Conservation (phyloP, 2,888 invertebrate genomes). For the Papilio demoleus region DNA sequence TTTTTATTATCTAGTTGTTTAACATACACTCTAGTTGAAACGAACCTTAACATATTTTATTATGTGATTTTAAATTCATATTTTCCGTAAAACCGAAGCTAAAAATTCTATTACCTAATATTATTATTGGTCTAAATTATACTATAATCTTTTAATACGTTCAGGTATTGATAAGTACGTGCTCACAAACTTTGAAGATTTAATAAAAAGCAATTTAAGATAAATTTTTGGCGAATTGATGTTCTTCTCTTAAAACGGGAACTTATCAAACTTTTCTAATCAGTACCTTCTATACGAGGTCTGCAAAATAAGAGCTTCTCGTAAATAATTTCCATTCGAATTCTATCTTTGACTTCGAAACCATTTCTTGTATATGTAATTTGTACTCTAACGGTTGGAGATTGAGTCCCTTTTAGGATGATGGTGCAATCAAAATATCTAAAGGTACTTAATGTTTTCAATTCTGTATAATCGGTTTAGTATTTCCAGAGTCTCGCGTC, state of each 20-base stretch:
- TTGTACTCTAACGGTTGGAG: slow-evolving; percentile 55
- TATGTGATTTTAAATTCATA: too few species aligned
- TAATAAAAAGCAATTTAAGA: slow-evolving; percentile 61
- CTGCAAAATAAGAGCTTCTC: slow-evolving; percentile 72
- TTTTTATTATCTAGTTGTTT: slow-evolving; percentile 14
- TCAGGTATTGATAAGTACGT: neutral
- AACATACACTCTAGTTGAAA: neutral
- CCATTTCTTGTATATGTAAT: slow-evolving; percentile 54
- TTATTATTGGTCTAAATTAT: neutral
- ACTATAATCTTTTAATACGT: slow-evolving; percentile 1
- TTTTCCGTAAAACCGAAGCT: too few species aligned
- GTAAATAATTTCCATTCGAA: slow-evolving; percentile 77
- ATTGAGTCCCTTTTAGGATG: slow-evolving; percentile 66
- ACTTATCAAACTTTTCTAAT: slow-evolving; percentile 80
- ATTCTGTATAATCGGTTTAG: slow-evolving; percentile 83
- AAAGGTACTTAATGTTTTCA: slow-evolving; percentile 83
- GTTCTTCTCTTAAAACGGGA: slow-evolving; percentile 66
- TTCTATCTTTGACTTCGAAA: slow-evolving; percentile 78
- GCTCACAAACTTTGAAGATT: slow-evolving; percentile 49
- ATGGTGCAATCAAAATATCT: slow-evolving; percentile 62
- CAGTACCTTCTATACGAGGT: slow-evolving; percentile 67
- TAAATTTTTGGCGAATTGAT: slow-evolving; percentile 61
- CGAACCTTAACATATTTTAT: neutral
- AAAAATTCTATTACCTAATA: too few species aligned
- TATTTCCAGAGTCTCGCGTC: slow-evolving; percentile 80